Evolutionary conservation across 1,140 invertebrate species (phyloP).

Genomic region (Tetramorium simillimum): DNA sequence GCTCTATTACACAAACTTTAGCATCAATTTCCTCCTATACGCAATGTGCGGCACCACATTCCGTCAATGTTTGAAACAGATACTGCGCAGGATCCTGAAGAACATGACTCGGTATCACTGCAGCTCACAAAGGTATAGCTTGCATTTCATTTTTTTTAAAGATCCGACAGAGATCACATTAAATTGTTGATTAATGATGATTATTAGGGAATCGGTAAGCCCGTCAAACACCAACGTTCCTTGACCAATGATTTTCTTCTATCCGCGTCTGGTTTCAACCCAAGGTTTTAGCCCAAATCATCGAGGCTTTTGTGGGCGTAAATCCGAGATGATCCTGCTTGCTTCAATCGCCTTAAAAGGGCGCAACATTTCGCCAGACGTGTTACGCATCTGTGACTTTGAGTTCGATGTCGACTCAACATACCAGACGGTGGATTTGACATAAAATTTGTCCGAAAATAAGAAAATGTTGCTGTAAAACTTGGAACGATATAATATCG

Average conservation of each 20-base stretch:
- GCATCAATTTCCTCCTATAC: conserved; percentile 87
- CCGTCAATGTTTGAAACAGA: conserved; percentile 85
- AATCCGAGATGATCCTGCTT: conserved; percentile 12
- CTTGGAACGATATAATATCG: not conserved
- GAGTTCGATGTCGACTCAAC: too few species aligned
- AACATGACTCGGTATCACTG: conserved; percentile 82
- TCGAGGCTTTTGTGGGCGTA: not conserved
- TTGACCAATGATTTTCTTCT: not conserved
- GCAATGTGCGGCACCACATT: conserved; percentile 87
- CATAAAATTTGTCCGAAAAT: not conserved
- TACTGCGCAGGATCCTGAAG: conserved; percentile 83
- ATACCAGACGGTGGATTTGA: not conserved
- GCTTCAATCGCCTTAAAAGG: not conserved
- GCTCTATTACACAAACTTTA: conserved; percentile 87
- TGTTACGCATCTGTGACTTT: not conserved
- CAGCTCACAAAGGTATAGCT: conserved; percentile 77
- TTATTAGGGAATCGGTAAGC: conserved; percentile 50
- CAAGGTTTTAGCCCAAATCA: not conserved
- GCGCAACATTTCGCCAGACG: not conserved
- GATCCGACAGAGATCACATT: not conserved
- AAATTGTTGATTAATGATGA: conserved; percentile 10
- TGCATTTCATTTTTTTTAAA: not conserved
- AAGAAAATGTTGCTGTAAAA: not conserved
- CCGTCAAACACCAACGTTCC: conserved; percentile 15
- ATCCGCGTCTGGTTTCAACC: not conserved